Percentiles rank a stretch among this genome's conserved stretches.
These are phyloP conservation scores for Bathynomus jamesi DNA, from an alignment of 1,140 invertebrate species.

Conservation along the genomic window DNA sequence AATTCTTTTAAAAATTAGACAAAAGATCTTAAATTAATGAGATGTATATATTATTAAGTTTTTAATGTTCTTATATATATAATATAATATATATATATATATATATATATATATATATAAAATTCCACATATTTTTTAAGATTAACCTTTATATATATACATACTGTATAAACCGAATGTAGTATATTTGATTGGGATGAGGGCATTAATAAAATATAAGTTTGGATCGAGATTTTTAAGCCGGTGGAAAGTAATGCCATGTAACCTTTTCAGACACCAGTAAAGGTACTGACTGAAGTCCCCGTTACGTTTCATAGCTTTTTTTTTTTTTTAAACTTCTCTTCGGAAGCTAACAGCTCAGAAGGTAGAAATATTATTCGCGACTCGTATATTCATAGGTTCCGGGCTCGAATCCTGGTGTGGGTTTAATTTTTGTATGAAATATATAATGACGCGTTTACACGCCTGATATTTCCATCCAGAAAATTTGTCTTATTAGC, in stretches of 20 bases:
- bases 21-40: too few relatives aligned
- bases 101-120: conserved; percentile 1
- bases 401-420: too few relatives aligned
- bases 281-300: too few relatives aligned
- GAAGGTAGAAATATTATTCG: background rate
- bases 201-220: background rate
- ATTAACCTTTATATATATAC: background rate
- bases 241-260: too few relatives aligned
- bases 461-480: too few relatives aligned
- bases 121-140: background rate
- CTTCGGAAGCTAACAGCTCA: background rate
- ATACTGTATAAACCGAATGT: background rate
- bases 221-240: background rate
- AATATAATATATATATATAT: background rate
- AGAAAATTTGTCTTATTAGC: too few relatives aligned
- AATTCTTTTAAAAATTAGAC: too few relatives aligned
- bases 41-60: background rate
- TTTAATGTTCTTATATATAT: background rate
- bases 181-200: background rate
- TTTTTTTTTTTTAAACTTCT: background rate
- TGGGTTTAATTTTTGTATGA: too few relatives aligned
- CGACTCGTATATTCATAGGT: too few relatives aligned
- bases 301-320: conserved; percentile 3
- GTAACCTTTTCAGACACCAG: too few relatives aligned
- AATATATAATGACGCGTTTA: too few relatives aligned